Conservation (phyloP, 2,888 invertebrate species). For the Argyresthia albistria region DNA sequence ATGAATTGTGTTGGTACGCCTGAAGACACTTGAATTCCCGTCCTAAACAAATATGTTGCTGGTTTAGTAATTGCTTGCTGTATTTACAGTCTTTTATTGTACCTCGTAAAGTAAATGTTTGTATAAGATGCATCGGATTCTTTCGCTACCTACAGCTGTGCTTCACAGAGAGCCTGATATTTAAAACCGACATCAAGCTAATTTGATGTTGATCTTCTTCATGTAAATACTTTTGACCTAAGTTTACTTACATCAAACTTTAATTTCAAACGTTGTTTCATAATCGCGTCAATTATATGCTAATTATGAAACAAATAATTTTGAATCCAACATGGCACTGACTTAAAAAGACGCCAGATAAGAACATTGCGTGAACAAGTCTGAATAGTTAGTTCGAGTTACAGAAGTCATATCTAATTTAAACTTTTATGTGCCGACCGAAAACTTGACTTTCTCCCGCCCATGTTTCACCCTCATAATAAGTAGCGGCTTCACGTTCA, state of each 20-base stretch:
- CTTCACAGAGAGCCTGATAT: conserved; percentile 29
- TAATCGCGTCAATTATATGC: too few species aligned
- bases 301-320: too few species aligned
- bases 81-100: conserved; percentile 70
- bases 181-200: conserved; percentile 38
- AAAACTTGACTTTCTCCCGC: conserved; percentile 44
- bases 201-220: conserved; percentile 51
- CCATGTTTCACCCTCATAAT: conserved; percentile 44
- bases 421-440: neutral
- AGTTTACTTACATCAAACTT: too few species aligned
- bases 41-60: conserved; percentile 70
- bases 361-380: neutral
- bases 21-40: conserved; percentile 66
- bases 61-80: conserved; percentile 63
- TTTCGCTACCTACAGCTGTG: conserved; percentile 53
- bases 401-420: neutral
- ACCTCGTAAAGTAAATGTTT: conserved; percentile 66
- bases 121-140: conserved; percentile 60
- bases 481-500: conserved; percentile 23
- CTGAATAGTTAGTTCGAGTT: neutral
- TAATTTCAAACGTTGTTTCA: too few species aligned
- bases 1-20: conserved; percentile 58
- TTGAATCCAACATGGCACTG: too few species aligned
- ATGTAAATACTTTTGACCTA: too few species aligned
- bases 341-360: too few species aligned